Conservation (phyloP, 37 sponge, comb jelly and placozoan species). For the Theonella swinhoei region DNA sequence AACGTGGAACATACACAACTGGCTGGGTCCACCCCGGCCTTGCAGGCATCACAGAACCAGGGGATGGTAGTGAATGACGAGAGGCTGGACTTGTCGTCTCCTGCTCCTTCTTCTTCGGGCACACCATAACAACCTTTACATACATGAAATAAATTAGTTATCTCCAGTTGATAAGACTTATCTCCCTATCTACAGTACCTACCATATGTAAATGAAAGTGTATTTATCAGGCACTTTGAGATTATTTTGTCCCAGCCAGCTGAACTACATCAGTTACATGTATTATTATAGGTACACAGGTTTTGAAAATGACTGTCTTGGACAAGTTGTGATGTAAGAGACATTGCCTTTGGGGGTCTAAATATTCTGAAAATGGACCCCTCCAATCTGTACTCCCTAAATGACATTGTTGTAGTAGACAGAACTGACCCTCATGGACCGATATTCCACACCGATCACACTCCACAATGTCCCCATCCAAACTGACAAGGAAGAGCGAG, state of each 20-base stretch:
- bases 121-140: conserved; percentile 90
- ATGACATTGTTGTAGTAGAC: too few relatives aligned
- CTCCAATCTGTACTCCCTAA: too few relatives aligned
- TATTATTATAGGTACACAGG: background rate
- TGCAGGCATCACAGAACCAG: conserved; percentile 94
- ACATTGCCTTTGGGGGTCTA: too few relatives aligned
- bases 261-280: background rate
- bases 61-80: conserved; percentile 71
- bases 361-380: too few relatives aligned
- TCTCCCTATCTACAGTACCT: too few relatives aligned
- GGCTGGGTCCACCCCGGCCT: conserved; percentile 47
- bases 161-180: too few relatives aligned
- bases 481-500: background rate
- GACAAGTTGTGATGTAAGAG: too few relatives aligned
- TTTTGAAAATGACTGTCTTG: too few relatives aligned
- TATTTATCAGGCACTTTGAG: background rate
- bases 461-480: conserved; percentile 62
- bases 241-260: background rate
- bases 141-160: too few relatives aligned
- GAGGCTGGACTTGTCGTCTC: conserved; percentile 51
- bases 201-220: too few relatives aligned
- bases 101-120: conserved; percentile 64
- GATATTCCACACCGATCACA: conserved; percentile 90
- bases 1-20: conserved; percentile 32
- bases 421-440: conserved; percentile 83